A percentile compares a stretch with the other conserved stretches of the same genome.
phyloP scores from a whole-genome alignment of 1,140 invertebrate species.

The Drosophila nigrodunni region DNA sequence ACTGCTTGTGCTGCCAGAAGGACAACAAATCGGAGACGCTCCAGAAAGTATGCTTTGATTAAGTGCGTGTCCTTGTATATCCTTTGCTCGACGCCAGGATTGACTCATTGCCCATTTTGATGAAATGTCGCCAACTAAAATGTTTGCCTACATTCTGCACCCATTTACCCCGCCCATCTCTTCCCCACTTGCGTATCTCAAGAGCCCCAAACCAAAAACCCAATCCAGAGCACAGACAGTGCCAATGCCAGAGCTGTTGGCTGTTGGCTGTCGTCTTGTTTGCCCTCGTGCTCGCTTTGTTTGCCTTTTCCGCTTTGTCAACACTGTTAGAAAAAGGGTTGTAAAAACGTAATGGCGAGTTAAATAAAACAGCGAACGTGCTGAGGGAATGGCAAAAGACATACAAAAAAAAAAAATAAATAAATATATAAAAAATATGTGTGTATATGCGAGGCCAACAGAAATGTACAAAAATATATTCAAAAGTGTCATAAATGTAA shows the following conservation, averaged over 20 bases:
- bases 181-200: not conserved
- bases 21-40: slow-evolving; percentile 35
- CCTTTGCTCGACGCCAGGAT: slow-evolving; percentile 35
- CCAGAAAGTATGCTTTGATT: slow-evolving; percentile 64
- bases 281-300: slow-evolving; percentile 62
- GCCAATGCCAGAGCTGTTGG: not conserved
- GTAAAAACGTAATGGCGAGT: slow-evolving; percentile 79
- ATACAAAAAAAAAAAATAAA: slow-evolving; percentile 28
- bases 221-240: slow-evolving; percentile 11
- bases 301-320: slow-evolving; percentile 76
- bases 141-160: slow-evolving; percentile 40
- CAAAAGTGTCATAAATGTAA: slow-evolving; percentile 81
- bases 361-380: slow-evolving; percentile 76
- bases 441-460: slow-evolving; percentile 33
- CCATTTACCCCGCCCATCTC: not conserved
- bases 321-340: slow-evolving; percentile 67
- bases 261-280: slow-evolving; percentile 52
- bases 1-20: not conserved
- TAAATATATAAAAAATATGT: no score
- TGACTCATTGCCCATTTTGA: slow-evolving; percentile 79
- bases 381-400: slow-evolving; percentile 25
- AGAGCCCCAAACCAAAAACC: not conserved
- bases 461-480: slow-evolving; percentile 68
- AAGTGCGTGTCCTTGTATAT: slow-evolving; percentile 55
- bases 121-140: slow-evolving; percentile 74